Evolutionary conservation across 2,888 invertebrate genomes (phyloP).

Genomic region (Lepidochitona cinerea): DNA sequence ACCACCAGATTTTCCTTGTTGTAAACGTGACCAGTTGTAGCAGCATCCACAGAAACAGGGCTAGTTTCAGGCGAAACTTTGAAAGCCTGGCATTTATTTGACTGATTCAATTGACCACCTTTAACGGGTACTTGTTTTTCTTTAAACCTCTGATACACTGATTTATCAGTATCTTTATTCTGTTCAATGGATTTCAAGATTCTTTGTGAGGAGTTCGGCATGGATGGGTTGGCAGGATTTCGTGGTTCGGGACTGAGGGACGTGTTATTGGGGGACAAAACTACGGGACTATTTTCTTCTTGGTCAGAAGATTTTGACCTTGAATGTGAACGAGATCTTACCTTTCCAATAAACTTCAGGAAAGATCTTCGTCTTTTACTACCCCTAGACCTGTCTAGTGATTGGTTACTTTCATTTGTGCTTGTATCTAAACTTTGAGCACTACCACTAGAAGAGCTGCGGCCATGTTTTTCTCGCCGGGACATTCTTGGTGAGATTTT

Average conservation of each 20-base stretch:
- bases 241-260: not conserved
- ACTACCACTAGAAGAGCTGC: constrained; percentile 47
- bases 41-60: constrained; percentile 2
- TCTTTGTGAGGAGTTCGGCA: constrained; percentile 23
- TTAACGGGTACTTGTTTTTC: constrained; percentile 49
- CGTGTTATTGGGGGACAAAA: not conserved
- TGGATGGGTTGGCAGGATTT: not conserved
- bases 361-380: constrained; percentile 55
- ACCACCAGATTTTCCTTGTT: constrained; percentile 20
- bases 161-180: constrained; percentile 45
- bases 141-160: constrained; percentile 61
- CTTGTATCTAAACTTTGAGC: constrained; percentile 45
- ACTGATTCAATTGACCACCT: constrained; percentile 26
- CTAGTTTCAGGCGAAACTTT: constrained; percentile 34
- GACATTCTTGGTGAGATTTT: constrained; percentile 52
- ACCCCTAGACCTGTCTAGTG: constrained; percentile 44
- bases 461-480: constrained; percentile 32
- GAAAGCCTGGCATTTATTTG: constrained; percentile 39
- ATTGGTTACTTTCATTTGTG: constrained; percentile 17
- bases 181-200: constrained; percentile 60
- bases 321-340: constrained; percentile 1
- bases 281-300: not conserved
- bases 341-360: constrained; percentile 48
- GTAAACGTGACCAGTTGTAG: constrained; percentile 14
- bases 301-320: not conserved